Conservation (phyloP, 2,888 invertebrate species). For the Amitus sp. region DNA sequence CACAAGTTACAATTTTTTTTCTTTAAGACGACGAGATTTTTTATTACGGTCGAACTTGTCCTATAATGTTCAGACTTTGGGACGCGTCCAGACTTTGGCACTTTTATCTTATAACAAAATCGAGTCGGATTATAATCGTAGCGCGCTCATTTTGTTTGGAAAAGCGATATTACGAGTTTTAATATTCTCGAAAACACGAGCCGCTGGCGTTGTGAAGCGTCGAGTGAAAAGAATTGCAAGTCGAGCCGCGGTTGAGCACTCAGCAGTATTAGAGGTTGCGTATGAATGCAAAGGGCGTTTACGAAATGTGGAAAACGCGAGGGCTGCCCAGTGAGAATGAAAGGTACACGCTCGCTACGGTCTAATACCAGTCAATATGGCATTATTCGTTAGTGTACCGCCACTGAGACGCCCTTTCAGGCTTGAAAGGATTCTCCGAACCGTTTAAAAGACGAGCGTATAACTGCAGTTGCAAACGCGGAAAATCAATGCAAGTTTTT, state of each 20-base stretch:
- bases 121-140: too few relatives aligned
- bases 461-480: too few relatives aligned
- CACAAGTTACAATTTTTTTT: too few relatives aligned
- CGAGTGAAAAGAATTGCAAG: constrained; percentile 17
- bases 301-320: constrained; percentile 13
- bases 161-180: constrained; percentile 17
- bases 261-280: constrained; percentile 34
- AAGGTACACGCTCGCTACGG: constrained; percentile 31
- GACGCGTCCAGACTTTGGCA: too few relatives aligned
- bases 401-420: constrained; percentile 7
- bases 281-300: constrained; percentile 34
- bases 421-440: constrained; percentile 36
- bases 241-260: constrained; percentile 27
- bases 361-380: constrained; percentile 33
- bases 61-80: too few relatives aligned
- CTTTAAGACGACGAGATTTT: too few relatives aligned
- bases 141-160: not conserved
- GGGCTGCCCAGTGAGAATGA: constrained; percentile 26
- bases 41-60: too few relatives aligned
- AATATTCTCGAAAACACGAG: constrained; percentile 33
- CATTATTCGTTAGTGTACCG: constrained; percentile 21
- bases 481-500: too few relatives aligned
- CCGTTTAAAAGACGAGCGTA: too few relatives aligned
- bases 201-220: constrained; percentile 20
- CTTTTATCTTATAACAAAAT: too few relatives aligned